Evolutionary conservation across 2,113 vertebrate species (phyloP), one percentile per base, ranked within the genome.

Genomic region (Sphyrna mokarran): DNA sequence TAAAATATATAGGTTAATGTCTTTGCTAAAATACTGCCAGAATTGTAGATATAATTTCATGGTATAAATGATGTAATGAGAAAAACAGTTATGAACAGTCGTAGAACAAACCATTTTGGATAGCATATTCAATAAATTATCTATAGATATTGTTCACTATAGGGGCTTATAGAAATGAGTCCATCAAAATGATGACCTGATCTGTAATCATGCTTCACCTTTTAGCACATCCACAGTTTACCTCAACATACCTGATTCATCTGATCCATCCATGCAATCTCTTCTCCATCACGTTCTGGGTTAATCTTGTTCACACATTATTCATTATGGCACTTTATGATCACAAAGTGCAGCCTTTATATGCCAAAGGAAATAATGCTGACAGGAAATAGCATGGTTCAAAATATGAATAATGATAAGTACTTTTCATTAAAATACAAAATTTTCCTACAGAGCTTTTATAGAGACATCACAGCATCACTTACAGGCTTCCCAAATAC

Each of bases 251-350:
- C 97, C 98, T 95, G 97, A 96, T 96, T 99, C 98, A 96, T 99
- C 98, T 22, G 98, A 98, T 85, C 98, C 97, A 78, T 99, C 98
- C 29, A 96, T 96, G 96, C 98, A 99, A 96, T 99, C 98, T 96
- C 97, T 98, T 96, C 98, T 96, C 98, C 98, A 16, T 99, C 98
- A 96, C 98, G 98, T 96, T 98, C 98, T 1, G 98, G 98, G 96
- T 98, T 98, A 89, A 97, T 40, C 96, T 98, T 99, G 95, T 96
- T 96, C 37, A 98, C 96, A 95, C 98, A 98, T 96, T 98, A 98
- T 95, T 98, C 98, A 96, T 97, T 98, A 43, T 97, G 97, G 96
- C 98, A 98, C 97, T 98, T 98, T 98, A 98, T 54, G 97, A 97
- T 58, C 97, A 97, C 14, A 97, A 96, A 8, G 97, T 97, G 80